Base-by-base conservation (phyloP, 1,140 invertebrate genomes). In the Aphelenchoides avenae region DNA sequence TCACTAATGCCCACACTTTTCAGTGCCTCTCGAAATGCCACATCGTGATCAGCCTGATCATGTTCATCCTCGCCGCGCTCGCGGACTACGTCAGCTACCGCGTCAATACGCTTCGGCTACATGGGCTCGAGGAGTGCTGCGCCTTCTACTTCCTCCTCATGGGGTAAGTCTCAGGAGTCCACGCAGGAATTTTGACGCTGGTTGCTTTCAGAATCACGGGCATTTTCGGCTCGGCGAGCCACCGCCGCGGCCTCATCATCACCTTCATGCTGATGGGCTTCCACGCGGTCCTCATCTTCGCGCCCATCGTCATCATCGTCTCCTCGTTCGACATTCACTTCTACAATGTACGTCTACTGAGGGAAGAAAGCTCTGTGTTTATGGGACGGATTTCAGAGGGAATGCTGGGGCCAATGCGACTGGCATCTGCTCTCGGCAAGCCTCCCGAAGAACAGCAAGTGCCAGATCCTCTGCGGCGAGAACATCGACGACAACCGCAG, bases 301-400 rank as follows among this genome's bases (percentile, higher is more conserved):
- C 64, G 13, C 68, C 68, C 7, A 47, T 53, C 15, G 57, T 71
- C n/a, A 71, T 70, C 3, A 70, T 73, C 26, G 43, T 50, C 24
- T 64, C 64, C 20, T 52, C 51, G 9, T 71, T 70, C 48, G 68
- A 71, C 44, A 71, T 70, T 61, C 68, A 70, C 52, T 70, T 70
- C 42, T 71, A 71, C 51, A 57, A 69, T 53, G 66, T 69, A 50
- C 30, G 20, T 57, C 29, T 46, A 3, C 13, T 15, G 2, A 11
- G 15, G 9, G 9, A 9, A 7, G 9, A 33, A 7, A 6, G 7
- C 7, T 48, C 7, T 48, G 5, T 55, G 18, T 11, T 13, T 13
- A 20, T 42, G n/a, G n/a, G n/a, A 11, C 30, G 37, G 22, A 29
- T 65, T 64, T 41, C 33, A 69, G 63, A 57, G 62, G 30, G 62